Evolutionary conservation across 2,113 vertebrate genomes (phyloP).

Genomic region (Penelope pileata): DNA sequence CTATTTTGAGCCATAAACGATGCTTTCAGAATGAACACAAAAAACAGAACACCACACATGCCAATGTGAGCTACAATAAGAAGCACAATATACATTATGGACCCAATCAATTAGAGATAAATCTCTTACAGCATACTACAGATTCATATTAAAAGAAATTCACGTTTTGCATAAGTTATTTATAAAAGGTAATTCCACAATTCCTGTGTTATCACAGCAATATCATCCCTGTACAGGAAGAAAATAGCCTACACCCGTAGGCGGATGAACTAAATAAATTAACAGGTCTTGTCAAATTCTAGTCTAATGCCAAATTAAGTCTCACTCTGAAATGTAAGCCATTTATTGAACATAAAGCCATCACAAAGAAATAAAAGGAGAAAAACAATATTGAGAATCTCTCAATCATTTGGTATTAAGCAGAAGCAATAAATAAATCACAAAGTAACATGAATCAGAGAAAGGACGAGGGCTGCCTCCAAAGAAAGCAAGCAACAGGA

Average conservation of each 20-base stretch:
- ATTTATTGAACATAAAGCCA: not conserved
- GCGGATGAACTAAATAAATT: not conserved
- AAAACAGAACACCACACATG: not conserved
- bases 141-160: not conserved
- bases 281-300: not conserved
- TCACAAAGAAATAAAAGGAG: not conserved
- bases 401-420: not conserved
- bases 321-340: not conserved
- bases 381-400: not conserved
- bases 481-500: not conserved
- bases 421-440: not conserved
- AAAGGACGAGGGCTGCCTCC: not conserved
- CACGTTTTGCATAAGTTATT: not conserved
- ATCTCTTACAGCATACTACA: fast-evolving
- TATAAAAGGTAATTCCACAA: not conserved
- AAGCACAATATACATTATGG: not conserved
- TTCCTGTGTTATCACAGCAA: not conserved
- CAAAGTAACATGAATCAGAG: not conserved
- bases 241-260: not conserved
- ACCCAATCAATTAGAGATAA: not conserved
- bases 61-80: not conserved
- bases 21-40: not conserved
- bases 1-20: not conserved
- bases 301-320: not conserved
- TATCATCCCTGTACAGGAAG: not conserved